A percentile compares a stretch with the other conserved stretches of the same genome.
Evolutionary conservation across 2,888 invertebrate species (phyloP).

Genomic region (Patella depressa): DNA sequence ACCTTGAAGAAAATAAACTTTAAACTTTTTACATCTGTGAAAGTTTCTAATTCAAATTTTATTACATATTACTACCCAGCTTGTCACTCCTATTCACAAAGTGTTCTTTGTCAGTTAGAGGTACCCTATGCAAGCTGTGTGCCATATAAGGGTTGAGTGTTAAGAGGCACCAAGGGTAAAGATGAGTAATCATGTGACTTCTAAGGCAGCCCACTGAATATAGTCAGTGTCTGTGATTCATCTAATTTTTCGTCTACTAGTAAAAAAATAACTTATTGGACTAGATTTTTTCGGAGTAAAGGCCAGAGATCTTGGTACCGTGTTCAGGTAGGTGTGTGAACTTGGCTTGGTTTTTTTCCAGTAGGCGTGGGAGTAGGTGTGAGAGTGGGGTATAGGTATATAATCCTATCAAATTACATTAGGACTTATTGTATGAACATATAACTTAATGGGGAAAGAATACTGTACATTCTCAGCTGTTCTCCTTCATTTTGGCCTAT

Average conservation of each 20-base stretch:
- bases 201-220: constrained; percentile 18
- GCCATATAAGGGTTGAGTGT: constrained; percentile 22
- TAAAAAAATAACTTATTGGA: constrained; percentile 5
- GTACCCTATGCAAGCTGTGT: not conserved
- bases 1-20: too few species aligned
- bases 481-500: too few species aligned
- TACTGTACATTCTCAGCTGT: too few species aligned
- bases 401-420: not conserved
- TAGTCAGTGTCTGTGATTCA: constrained; percentile 19
- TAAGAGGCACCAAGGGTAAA: constrained; percentile 15
- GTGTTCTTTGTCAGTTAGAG: too few species aligned
- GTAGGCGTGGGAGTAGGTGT: not conserved
- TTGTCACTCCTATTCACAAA: too few species aligned
- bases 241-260: constrained; percentile 13
- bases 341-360: not conserved
- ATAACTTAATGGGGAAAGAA: too few species aligned
- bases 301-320: not conserved
- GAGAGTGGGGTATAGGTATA: not conserved
- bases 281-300: constrained; percentile 14
- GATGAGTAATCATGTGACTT: constrained; percentile 34
- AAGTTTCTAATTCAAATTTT: too few species aligned
- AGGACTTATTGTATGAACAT: too few species aligned
- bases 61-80: too few species aligned
- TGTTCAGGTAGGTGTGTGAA: not conserved
- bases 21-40: too few species aligned